Base-by-base conservation (phyloP, 2,888 invertebrate species). In the Crepidodera aurea region DNA sequence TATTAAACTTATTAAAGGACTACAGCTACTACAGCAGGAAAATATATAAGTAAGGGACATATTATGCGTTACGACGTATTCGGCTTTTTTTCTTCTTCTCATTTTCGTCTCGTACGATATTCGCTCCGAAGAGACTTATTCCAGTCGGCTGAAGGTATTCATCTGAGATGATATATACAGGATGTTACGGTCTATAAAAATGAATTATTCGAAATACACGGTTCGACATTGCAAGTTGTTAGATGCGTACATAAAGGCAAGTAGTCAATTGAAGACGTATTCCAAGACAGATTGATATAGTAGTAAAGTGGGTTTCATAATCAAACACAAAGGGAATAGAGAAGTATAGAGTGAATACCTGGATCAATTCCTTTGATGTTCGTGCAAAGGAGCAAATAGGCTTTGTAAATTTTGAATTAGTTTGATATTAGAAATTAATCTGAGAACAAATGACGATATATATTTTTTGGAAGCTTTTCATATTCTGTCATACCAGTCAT, bases 31-130 rank as follows among this genome's bases (percentile, higher is more conserved):
- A n/a, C 51, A 34, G 19, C 10, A n/a, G 37, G 15, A 58, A 66
- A 64, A 68, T 66, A 68, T 64, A 62, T 66, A 66, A 68, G 63
- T 60, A 60, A 57, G 65, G 63, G 59, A 63, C 66, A 66, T 64
- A 63, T 68, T 65, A 68, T 55, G 39, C 3, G 13, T 12, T 39
- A 39, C 39, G 51, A 51, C 3, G 51, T 18, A 22, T 25, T 25
- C 16, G 37, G 18, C 18, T 25, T 34, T 16, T 39, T 53, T 51
- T 39, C 2, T 39, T 25, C n/a, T n/a, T 39, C n/a, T 53, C 39
- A 16, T 22, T 32, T 1, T 51, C 13, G 15, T 16, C 13, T 32
- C 15, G 51, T 32, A 34, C 51, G 18, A 51, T 51, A 51, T 51
- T 51, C 51, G 32, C 51, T 51, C n/a, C 51, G 4, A 51, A 32